Evolutionary conservation across 1,140 invertebrate genomes (phyloP).

Genomic region (Coenobita brevimanus): DNA sequence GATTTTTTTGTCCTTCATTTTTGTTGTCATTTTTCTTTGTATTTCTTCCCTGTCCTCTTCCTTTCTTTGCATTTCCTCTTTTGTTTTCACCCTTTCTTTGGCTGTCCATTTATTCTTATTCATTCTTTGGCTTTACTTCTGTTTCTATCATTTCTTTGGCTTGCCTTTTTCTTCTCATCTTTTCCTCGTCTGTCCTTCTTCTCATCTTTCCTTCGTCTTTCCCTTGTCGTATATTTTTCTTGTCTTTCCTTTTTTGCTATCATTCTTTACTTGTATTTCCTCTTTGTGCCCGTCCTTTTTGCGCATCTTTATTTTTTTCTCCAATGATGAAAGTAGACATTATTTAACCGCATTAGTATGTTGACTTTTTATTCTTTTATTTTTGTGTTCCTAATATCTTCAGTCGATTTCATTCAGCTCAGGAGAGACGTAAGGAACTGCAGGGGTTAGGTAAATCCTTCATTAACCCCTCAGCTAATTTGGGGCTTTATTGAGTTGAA

Average conservation of each 20-base stretch:
- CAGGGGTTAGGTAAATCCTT: no score
- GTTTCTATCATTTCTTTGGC: neutral
- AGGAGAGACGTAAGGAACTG: no score
- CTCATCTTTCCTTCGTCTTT: neutral
- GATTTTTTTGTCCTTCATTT: no score
- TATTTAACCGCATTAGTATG: neutral
- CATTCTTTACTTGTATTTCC: neutral
- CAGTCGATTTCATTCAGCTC: no score
- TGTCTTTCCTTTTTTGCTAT: neutral
- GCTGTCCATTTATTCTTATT: neutral
- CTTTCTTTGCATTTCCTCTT: neutral
- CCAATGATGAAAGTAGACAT: no score
- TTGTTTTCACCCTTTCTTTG: neutral
- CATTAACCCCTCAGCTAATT: no score
- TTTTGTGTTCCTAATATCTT: no score
- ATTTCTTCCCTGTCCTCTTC: neutral
- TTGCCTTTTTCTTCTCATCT: neutral
- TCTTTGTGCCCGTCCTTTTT: neutral
- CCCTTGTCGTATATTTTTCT: neutral
- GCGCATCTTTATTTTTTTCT: neutral
- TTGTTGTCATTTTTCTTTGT: no score
- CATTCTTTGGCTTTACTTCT: neutral
- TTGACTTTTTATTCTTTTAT: neutral
- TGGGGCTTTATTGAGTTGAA: no score
- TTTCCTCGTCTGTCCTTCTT: neutral